Conservation (phyloP, 2,888 invertebrate genomes). For the Sinhomidia bicolor region DNA sequence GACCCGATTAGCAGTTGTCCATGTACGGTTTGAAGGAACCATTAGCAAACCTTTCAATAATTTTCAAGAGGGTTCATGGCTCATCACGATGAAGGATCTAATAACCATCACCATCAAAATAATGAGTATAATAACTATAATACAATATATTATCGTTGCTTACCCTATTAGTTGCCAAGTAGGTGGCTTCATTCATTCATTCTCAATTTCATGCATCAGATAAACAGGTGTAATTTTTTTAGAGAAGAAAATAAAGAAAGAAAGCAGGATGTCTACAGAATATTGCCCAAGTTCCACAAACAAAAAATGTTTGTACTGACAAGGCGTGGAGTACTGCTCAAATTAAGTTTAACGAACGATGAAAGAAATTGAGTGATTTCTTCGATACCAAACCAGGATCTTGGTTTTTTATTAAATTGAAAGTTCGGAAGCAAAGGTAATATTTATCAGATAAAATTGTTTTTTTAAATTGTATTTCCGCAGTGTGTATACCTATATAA, state of each 20-base stretch:
- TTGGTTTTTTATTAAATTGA: not conserved
- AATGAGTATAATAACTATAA: slow-evolving; percentile 69
- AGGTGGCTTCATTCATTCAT: slow-evolving; percentile 67
- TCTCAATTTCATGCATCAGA: slow-evolving; percentile 2
- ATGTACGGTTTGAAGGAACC: slow-evolving; percentile 53
- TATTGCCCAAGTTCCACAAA: not conserved
- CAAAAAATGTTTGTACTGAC: too few species aligned
- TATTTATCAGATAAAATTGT: too few species aligned
- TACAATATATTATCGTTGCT: slow-evolving; percentile 48
- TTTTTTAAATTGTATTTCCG: too few species aligned
- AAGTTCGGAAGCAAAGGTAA: not conserved
- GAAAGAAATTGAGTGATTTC: slow-evolving; percentile 21
- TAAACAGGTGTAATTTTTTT: not conserved
- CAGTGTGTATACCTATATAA: too few species aligned
- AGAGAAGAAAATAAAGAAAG: slow-evolving; percentile 23
- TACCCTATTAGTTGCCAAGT: slow-evolving; percentile 66
- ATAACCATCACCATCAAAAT: slow-evolving; percentile 68
- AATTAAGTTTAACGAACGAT: not conserved
- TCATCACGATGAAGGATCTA: slow-evolving; percentile 49
- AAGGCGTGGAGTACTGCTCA: not conserved
- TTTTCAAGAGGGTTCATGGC: slow-evolving; percentile 23
- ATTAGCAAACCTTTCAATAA: slow-evolving; percentile 34
- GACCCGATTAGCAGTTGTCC: slow-evolving; percentile 55
- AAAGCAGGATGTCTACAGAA: not conserved
- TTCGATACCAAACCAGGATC: not conserved